These are phyloP conservation scores for Anabas testudineus DNA, from an alignment of 2,797 vertebrate species.

Conservation along the genomic window DNA sequence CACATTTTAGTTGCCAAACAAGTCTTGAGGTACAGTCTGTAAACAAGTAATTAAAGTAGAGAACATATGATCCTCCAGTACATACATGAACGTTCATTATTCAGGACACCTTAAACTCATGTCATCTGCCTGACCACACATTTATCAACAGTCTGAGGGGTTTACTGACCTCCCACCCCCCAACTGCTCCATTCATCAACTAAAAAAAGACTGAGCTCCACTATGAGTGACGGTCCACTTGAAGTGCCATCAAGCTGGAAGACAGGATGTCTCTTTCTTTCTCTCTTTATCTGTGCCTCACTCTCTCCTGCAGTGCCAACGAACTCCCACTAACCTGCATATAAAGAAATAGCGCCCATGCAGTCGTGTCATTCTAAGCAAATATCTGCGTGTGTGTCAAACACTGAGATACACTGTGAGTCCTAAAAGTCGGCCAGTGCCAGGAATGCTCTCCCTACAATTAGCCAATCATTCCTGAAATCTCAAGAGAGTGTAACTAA, in stretches of 20 bases:
- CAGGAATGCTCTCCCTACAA: conserved; percentile 53
- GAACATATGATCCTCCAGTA: conserved; percentile 38
- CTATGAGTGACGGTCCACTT: conserved; percentile 62
- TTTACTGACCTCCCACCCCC: conserved; percentile 7
- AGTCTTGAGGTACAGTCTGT: background rate
- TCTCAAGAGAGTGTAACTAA: conserved; percentile 57
- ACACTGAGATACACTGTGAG: conserved; percentile 1
- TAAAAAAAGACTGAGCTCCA: conserved; percentile 69
- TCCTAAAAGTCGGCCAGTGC: conserved; percentile 29
- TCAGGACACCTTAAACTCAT: conserved; percentile 63
- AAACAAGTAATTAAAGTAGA: conserved; percentile 18
- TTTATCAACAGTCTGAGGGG: conserved; percentile 52
- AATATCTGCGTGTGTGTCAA: conserved; percentile 12
- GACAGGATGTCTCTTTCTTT: conserved; percentile 27
- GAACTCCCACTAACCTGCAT: conserved; percentile 16
- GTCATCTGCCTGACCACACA: conserved; percentile 60
- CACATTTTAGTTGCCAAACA: background rate
- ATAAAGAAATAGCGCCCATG: conserved; percentile 5
- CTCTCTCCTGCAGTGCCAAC: conserved; percentile 5
- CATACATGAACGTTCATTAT: conserved; percentile 51
- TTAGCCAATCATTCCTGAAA: conserved; percentile 51
- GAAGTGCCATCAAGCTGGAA: conserved; percentile 44
- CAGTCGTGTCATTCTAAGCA: too few species aligned
- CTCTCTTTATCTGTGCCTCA: background rate
- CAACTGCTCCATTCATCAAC: conserved; percentile 23